Percentiles rank a stretch among this genome's conserved stretches.
Conservation (phyloP, 2,113 vertebrate species). For the Asarcornis scutulata region DNA sequence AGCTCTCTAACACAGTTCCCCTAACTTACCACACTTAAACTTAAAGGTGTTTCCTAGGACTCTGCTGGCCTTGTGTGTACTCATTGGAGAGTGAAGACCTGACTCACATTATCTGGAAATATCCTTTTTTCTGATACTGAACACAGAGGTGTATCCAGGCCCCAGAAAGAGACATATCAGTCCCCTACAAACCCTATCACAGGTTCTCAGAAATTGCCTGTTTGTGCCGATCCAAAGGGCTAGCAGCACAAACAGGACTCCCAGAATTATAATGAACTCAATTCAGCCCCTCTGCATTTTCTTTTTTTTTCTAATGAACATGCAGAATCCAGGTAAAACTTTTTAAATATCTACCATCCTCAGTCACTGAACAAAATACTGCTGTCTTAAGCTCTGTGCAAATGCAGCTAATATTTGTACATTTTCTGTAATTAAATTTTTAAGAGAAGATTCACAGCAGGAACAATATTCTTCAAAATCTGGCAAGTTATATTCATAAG, state of each 20-base stretch:
- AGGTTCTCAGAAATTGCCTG: neutral
- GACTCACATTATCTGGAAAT: no score
- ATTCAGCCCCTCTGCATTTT: neutral
- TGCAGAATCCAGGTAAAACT: neutral
- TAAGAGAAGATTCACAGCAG: neutral
- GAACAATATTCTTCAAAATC: neutral
- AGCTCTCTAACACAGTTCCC: neutral
- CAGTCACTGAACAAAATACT: neutral
- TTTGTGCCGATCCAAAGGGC: neutral
- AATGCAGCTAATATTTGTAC: neutral
- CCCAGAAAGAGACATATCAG: no score
- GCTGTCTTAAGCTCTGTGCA: neutral
- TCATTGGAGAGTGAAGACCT: no score
- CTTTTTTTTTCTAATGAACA: neutral
- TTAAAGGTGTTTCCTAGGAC: neutral
- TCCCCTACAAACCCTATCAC: neutral
- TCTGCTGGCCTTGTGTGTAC: no score
- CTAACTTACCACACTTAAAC: neutral
- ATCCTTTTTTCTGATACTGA: no score
- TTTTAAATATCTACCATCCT: neutral
- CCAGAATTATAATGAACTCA: neutral
- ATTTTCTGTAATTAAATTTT: neutral
- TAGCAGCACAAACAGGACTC: neutral
- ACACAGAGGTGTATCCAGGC: no score
- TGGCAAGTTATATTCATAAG: neutral